phyloP scores from a whole-genome alignment of 1,140 invertebrate genomes.

The Eurosta solidaginis region DNA sequence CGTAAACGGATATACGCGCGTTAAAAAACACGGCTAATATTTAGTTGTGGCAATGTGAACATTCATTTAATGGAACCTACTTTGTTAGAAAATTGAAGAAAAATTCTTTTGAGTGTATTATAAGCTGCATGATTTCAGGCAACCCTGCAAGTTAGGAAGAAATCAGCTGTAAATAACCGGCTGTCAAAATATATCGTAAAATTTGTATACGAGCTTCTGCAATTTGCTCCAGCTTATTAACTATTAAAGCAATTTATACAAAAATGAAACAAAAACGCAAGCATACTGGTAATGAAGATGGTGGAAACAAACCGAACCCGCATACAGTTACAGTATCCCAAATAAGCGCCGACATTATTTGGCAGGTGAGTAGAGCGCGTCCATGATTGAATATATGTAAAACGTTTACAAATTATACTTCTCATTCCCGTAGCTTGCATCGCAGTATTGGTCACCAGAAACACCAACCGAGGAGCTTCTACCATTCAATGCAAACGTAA shows the following conservation, averaged over 20 bases:
- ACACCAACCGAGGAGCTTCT: constrained; percentile 68
- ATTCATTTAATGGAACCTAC: too few species aligned
- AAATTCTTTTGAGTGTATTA: too few species aligned
- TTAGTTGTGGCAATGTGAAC: too few species aligned
- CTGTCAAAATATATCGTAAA: not conserved
- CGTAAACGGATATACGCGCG: too few species aligned
- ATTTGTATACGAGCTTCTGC: too few species aligned
- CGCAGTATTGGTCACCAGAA: constrained; percentile 87
- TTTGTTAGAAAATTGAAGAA: too few species aligned
- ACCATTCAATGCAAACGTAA: constrained; percentile 73
- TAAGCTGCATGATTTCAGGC: not conserved
- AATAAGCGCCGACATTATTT: constrained; percentile 69
- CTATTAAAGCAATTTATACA: not conserved
- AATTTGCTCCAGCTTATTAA: too few species aligned
- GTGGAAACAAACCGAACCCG: constrained; percentile 3
- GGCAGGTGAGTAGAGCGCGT: constrained; percentile 46
- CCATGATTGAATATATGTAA: not conserved
- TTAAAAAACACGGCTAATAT: too few species aligned
- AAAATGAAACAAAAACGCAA: constrained; percentile 8
- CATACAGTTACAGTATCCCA: constrained; percentile 66
- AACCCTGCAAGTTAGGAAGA: not conserved
- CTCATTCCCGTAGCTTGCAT: constrained; percentile 70
- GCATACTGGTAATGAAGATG: not conserved
- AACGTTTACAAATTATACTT: constrained; percentile 33
- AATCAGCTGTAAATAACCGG: not conserved